phyloP scores from a whole-genome alignment of 92 coral and sea anemone genomes.

The Montipora capitata region DNA sequence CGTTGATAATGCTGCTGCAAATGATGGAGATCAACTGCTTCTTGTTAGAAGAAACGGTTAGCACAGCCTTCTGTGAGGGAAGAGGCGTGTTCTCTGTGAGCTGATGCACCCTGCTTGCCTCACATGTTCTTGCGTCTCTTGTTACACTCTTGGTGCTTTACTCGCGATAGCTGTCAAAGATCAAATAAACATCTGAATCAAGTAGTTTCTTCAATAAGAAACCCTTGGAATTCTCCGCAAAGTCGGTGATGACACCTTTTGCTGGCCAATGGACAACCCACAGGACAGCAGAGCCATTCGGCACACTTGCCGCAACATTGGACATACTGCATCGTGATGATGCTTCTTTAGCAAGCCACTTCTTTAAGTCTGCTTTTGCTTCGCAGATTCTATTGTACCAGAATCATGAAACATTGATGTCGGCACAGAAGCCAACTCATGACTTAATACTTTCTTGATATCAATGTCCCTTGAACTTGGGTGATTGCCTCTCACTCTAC shows the following conservation, averaged over 20 bases:
- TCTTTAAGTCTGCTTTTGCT: constrained; percentile 72
- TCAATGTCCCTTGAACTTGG: neutral
- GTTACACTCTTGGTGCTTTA: constrained; percentile 69
- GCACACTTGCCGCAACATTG: constrained; percentile 37
- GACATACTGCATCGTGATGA: constrained; percentile 27
- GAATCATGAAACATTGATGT: constrained; percentile 65
- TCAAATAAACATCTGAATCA: constrained; percentile 57
- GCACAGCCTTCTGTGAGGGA: too few species aligned
- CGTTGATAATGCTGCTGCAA: too few species aligned
- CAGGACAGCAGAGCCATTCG: constrained; percentile 76
- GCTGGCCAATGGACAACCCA: constrained; percentile 81
- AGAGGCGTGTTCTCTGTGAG: too few species aligned
- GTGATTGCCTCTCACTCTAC: neutral
- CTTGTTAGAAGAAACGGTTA: too few species aligned
- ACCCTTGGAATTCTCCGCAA: constrained; percentile 67
- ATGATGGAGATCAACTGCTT: too few species aligned
- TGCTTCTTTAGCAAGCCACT: constrained; percentile 60
- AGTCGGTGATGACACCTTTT: constrained; percentile 56
- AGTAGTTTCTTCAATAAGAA: constrained; percentile 61
- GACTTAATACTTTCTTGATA: constrained; percentile 33
- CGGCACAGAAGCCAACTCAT: constrained; percentile 69
- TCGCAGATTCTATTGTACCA: constrained; percentile 68
- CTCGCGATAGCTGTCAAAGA: constrained; percentile 72
- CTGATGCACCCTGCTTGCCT: too few species aligned
- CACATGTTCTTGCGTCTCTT: too few species aligned